Evolutionary conservation across 1,140 invertebrate species (phyloP).

Genomic region (Drosophila eugracilis): DNA sequence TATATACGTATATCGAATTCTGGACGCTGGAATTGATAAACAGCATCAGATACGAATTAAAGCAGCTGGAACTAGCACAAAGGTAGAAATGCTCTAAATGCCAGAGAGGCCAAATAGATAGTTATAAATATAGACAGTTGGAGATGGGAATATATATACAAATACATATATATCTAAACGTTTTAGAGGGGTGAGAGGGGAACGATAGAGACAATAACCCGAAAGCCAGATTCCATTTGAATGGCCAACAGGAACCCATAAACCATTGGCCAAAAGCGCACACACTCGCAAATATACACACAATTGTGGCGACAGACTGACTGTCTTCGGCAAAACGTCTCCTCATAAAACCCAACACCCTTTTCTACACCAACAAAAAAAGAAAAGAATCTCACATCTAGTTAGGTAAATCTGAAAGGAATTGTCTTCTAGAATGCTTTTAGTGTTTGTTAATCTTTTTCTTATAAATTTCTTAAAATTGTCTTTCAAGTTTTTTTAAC

Average conservation of each 20-base stretch:
- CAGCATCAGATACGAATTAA: conserved; percentile 15
- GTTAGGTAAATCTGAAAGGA: background rate
- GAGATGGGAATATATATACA: background rate
- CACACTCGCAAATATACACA: conserved; percentile 26
- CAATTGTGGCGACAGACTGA: conserved; percentile 46
- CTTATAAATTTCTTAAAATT: too few relatives aligned
- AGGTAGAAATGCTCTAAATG: conserved; percentile 25
- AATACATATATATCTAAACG: background rate
- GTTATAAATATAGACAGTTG: conserved; percentile 23
- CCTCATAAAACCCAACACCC: background rate
- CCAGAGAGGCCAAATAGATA: conserved; percentile 29
- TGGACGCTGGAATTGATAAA: conserved; percentile 17
- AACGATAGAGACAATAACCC: conserved; percentile 36
- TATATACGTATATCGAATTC: background rate
- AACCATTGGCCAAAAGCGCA: conserved; percentile 34
- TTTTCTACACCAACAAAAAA: background rate
- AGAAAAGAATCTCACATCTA: background rate
- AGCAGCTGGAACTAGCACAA: conserved; percentile 27
- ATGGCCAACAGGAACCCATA: conserved; percentile 43
- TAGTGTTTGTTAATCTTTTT: too few relatives aligned
- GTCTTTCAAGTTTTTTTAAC: too few relatives aligned
- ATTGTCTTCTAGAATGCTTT: too few relatives aligned
- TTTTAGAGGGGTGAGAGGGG: background rate
- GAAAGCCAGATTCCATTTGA: conserved; percentile 46
- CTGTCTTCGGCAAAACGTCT: conserved; percentile 13